These are phyloP conservation scores for Yoshiicerus persimilis DNA, from an alignment of 1,140 invertebrate genomes.

Conservation along the genomic window DNA sequence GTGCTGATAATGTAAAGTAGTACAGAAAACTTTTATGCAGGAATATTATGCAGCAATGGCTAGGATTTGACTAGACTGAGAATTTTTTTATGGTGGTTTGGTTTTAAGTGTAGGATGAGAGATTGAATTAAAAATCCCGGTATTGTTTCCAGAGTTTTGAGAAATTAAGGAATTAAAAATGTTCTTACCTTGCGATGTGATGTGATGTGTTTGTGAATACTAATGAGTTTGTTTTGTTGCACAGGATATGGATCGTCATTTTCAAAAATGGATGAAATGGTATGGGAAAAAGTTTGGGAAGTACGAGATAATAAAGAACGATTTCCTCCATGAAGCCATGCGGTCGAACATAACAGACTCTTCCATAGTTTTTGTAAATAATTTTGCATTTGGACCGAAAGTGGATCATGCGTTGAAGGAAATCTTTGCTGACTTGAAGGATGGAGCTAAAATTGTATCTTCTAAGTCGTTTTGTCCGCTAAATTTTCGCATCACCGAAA, in stretches of 20 bases:
- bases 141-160: background rate
- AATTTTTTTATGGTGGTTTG: too few species aligned
- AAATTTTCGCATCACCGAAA: conserved; percentile 95
- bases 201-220: too few species aligned
- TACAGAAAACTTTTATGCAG: background rate
- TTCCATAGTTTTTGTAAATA: conserved; percentile 96
- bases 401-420: conserved; percentile 96
- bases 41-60: too few species aligned
- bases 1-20: background rate
- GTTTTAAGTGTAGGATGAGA: background rate
- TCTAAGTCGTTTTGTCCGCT: conserved; percentile 97
- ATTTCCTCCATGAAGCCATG: conserved; percentile 88
- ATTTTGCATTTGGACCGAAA: conserved; percentile 95
- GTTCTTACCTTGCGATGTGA: background rate
- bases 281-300: conserved; percentile 92
- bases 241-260: conserved; percentile 84
- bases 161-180: background rate
- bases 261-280: conserved; percentile 93
- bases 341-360: conserved; percentile 88
- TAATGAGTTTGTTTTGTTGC: conserved; percentile 41
- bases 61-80: too few species aligned
- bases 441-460: conserved; percentile 95
- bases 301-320: conserved; percentile 88
- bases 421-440: conserved; percentile 91
- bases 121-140: background rate